Percentiles rank a stretch among this genome's conserved stretches.
Evolutionary conservation across 2,888 invertebrate species (phyloP).

Genomic region (Pandemis cinnamomeana): DNA sequence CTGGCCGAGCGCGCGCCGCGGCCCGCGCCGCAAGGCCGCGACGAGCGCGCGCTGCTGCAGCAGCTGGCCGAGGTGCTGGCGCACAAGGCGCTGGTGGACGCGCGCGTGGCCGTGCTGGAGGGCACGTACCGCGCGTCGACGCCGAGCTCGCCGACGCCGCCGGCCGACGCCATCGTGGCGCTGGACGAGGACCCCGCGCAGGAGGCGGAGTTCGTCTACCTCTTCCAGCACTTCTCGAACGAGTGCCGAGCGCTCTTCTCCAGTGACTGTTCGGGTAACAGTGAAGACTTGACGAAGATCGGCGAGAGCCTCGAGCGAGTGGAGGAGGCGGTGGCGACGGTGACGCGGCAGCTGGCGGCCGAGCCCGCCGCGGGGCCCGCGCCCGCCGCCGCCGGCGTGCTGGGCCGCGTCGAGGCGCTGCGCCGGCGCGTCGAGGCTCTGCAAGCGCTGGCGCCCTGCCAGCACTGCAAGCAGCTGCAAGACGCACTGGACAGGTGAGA

Average conservation of each 20-base stretch:
- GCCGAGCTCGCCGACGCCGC: slow-evolving; percentile 52
- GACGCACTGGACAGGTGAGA: slow-evolving; percentile 80
- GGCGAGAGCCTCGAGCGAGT: slow-evolving; percentile 81
- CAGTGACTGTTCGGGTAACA: slow-evolving; percentile 83
- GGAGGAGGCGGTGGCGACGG: slow-evolving; percentile 76
- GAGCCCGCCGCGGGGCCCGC: slow-evolving; percentile 49
- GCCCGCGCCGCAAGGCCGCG: slow-evolving; percentile 64
- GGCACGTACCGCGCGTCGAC: slow-evolving; percentile 79
- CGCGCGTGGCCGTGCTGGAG: slow-evolving; percentile 88
- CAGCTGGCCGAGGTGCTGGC: slow-evolving; percentile 89
- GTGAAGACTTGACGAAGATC: slow-evolving; percentile 84
- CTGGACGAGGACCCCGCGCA: slow-evolving; percentile 84
- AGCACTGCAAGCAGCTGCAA: slow-evolving; percentile 81
- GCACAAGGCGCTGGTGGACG: slow-evolving; percentile 90
- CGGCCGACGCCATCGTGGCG: slow-evolving; percentile 70
- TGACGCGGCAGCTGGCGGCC: slow-evolving; percentile 66
- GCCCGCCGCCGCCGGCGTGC: slow-evolving; percentile 49
- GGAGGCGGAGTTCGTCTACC: slow-evolving; percentile 88
- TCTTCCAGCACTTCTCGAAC: slow-evolving; percentile 86
- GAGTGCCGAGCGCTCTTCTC: slow-evolving; percentile 86
- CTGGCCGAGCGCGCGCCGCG: slow-evolving; percentile 66
- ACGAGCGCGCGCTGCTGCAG: slow-evolving; percentile 64
- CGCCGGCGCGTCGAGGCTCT: slow-evolving; percentile 79
- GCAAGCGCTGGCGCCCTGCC: slow-evolving; percentile 79
- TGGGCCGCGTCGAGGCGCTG: slow-evolving; percentile 74